These are phyloP conservation scores for Callimorpha dominula DNA, from an alignment of 2,888 invertebrate species.

Conservation along the genomic window DNA sequence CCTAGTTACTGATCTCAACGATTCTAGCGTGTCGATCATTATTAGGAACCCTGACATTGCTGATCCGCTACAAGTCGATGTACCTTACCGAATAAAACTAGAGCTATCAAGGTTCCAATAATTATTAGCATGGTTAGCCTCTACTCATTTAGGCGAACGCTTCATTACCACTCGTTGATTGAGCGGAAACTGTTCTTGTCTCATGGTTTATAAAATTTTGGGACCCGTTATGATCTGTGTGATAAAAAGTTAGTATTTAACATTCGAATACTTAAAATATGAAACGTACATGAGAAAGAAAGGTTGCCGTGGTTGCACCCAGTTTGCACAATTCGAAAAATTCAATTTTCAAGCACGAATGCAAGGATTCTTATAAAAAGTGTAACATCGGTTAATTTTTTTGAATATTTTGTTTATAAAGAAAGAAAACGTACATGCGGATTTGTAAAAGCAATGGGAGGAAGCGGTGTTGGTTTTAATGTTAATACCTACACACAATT, in stretches of 20 bases:
- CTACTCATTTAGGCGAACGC: conserved; percentile 77
- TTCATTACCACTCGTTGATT: conserved; percentile 77
- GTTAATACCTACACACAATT: conserved; percentile 20
- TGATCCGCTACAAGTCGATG: conserved; percentile 17
- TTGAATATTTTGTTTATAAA: conserved; percentile 27
- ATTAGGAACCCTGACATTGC: conserved; percentile 52
- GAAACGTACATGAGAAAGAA: conserved; percentile 69
- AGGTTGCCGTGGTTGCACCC: conserved; percentile 73
- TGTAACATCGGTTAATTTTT: conserved; percentile 19
- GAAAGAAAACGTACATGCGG: conserved; percentile 26
- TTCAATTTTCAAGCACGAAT: conserved; percentile 54
- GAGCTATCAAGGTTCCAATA: conserved; percentile 44
- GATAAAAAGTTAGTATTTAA: conserved; percentile 63
- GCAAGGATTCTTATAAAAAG: conserved; percentile 35
- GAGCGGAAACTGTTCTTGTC: conserved; percentile 75
- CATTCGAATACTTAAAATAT: conserved; percentile 52
- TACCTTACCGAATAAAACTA: conserved; percentile 12
- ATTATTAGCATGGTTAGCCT: conserved; percentile 65
- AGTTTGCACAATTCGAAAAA: conserved; percentile 72
- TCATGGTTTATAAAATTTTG: conserved; percentile 78
- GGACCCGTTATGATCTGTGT: conserved; percentile 75
- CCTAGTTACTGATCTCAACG: conserved; percentile 76
- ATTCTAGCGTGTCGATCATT: conserved; percentile 68
- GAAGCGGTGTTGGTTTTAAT: conserved; percentile 32
- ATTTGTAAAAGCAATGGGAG: conserved; percentile 33